Base-by-base conservation (phyloP, 2,888 invertebrate genomes). In the Vanessa cardui region DNA sequence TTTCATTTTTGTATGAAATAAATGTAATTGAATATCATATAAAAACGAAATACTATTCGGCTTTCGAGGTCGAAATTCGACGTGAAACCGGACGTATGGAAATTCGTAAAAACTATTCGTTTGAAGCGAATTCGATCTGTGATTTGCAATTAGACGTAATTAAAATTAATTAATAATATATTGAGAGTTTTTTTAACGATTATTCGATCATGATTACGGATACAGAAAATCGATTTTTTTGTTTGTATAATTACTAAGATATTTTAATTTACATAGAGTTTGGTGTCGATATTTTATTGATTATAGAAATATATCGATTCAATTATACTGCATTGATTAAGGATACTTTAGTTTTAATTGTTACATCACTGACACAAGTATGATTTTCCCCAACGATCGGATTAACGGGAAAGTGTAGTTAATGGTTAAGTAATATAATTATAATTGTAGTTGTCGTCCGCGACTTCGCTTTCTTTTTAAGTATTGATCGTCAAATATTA, bases 161-260 rank as follows among this genome's bases (percentile, higher is more conserved):
- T 54, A 31, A 54, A 54, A 31, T 54, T 16, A 54, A 15, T 18
- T 52, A 20, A 58, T 60, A 12, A 44, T 65, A 44, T 49, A 21
- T 5, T 7, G 26, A n/a, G 31, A 16, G 31, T 31, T 50, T 50
- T 21, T 31, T 54, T n/a, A n/a, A 31, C 31, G 31, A 39, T 39
- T 54, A 31, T 54, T 26, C 52, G 26, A 31, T 54, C 31, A 31
- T 20, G 5, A 39, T 39, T 12, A 39, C 39, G n/a, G 26, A 7
- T 7, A 54, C 26, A 15, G 52, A 54, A 54, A 49, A 54, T 31
- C 31, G 16, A n/a, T n/a, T 54, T 49, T 49, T 49, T 49, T 49
- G 7, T 20, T 49, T 20, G 1, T 49, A 8, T 49, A 49, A 49
- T 20, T 49, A 49, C 1, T 49, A 39, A 39, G 12, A 39, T 39